Conservation (phyloP, 2,113 vertebrate species). For the Neogale vison region DNA sequence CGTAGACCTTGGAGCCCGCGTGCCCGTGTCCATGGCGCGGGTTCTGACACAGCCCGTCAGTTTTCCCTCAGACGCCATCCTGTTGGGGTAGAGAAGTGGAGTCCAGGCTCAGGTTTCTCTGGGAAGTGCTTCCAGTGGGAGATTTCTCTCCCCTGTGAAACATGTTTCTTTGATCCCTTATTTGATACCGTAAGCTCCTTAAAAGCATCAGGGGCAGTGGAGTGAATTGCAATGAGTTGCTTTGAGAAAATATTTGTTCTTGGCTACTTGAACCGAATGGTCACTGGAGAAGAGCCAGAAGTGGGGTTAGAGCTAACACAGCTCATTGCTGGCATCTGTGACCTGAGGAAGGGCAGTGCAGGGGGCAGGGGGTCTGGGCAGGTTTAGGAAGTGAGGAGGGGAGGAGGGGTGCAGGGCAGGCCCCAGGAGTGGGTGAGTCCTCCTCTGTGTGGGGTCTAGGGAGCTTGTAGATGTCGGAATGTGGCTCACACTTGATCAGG, state of each 20-base stretch:
- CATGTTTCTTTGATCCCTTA: neutral
- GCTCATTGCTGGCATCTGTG: neutral
- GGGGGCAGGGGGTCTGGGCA: neutral
- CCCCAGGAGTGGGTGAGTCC: no score
- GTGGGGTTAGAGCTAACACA: neutral
- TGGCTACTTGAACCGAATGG: neutral
- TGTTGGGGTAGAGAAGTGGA: neutral
- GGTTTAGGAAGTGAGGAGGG: neutral
- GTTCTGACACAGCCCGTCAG: neutral
- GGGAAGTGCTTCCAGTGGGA: neutral
- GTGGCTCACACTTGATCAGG: neutral
- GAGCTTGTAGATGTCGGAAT: neutral
- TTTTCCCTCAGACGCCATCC: neutral
- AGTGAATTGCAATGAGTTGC: neutral
- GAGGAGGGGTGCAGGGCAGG: no score
- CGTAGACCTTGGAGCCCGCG: fast-evolving
- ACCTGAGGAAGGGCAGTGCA: neutral
- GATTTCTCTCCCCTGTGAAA: neutral
- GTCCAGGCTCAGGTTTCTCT: neutral
- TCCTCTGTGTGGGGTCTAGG: fast-evolving
- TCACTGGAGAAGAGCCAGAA: neutral
- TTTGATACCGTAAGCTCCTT: neutral
- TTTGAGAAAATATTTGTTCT: neutral
- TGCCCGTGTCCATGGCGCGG: fast-evolving
- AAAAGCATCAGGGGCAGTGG: neutral